phyloP scores from a whole-genome alignment of 35 echinoderm and acorn worm genomes.

The Eucidaris tribuloides region DNA sequence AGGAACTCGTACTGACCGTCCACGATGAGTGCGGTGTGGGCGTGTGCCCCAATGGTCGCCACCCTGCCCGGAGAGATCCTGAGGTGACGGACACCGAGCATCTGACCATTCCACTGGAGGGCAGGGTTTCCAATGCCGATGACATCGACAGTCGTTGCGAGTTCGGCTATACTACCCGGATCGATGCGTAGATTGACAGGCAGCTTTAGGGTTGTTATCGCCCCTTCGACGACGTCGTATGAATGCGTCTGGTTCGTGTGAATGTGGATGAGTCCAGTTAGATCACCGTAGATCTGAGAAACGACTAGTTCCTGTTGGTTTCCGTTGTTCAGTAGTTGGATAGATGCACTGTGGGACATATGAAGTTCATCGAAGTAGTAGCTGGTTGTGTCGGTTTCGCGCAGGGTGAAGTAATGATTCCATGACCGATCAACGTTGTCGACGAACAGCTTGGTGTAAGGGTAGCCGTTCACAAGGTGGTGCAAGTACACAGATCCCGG shows the following conservation, averaged over 20 bases:
- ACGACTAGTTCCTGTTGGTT: conserved; percentile 17
- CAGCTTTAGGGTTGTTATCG: conserved; percentile 62
- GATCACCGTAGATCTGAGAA: conserved; percentile 58
- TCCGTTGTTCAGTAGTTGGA: conserved; percentile 49
- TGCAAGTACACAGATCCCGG: conserved; percentile 86
- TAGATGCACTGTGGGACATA: conserved; percentile 57
- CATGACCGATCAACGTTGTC: conserved; percentile 61
- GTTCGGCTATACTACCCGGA: conserved; percentile 52
- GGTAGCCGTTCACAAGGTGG: conserved; percentile 28
- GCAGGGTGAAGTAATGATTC: conserved; percentile 70
- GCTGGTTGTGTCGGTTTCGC: conserved; percentile 16
- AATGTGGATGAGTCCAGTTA: conserved; percentile 74
- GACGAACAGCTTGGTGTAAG: conserved; percentile 47
- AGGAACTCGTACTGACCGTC: conserved; percentile 50
- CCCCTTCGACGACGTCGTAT: conserved; percentile 63
- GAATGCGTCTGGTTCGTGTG: conserved; percentile 61
- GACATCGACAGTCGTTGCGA: conserved; percentile 85
- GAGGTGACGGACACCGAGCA: conserved; percentile 72
- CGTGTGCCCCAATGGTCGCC: conserved; percentile 50
- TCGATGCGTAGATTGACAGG: conserved; percentile 79
- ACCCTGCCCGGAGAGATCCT: conserved; percentile 52
- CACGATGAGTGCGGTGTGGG: conserved; percentile 81
- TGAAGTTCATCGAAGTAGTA: conserved; percentile 82
- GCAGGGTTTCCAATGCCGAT: conserved; percentile 68
- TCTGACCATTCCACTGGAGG: conserved; percentile 72